Base-by-base conservation (phyloP, 2,113 vertebrate genomes). In the Craseonycteris thonglongyai region DNA sequence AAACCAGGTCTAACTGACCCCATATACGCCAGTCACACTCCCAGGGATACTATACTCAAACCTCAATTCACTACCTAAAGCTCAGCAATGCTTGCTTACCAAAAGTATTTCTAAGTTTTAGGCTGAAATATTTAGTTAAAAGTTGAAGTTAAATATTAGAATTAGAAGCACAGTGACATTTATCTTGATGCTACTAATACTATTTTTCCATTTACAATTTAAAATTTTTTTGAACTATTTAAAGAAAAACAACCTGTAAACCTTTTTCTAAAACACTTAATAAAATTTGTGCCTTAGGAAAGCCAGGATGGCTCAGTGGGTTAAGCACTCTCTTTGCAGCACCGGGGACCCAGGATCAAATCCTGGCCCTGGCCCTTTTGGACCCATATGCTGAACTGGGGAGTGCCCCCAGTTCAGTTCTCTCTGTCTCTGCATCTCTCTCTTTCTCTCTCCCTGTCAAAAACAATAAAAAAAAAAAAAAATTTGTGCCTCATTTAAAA, bases 41-140 rank as follows among this genome's bases (percentile, higher is more conserved):
- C 1, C 19, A 2, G 2, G 9, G 63, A 35, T 1, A 0, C 72
- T 7, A 18, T 0, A 10, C 24, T 1, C 8, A 33, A 38, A 28
- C 24, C 56, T n/a, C 42, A 11, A 5, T 26, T 47, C 13, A 18
- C 1, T 19, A 26, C 47, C 68, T 35, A 28, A 65, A 66, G 30
- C 16, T 2, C 35, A 45, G 47, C 18, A 40, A 38, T 0, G 35
- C 7, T 21, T 0, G 56, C 63, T 68, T 8, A 16, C 7, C 58
- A 26, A 59, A 51, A 24, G 33, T 13, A 18, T 30, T 6, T 51
- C 18, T n/a, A 45, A 21, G 49, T 49, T 90, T 66, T 49, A 59
- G 63, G 38, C 0, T 33, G 18, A 82, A 79, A 24, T 35, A 21
- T 38, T 92, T 47, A 33, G 13, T 54, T 30, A 38, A 61, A 5